A percentile compares a stretch with the other conserved stretches of the same genome.
These are phyloP conservation scores for Synaphobranchus kaupii DNA, from an alignment of 2,797 vertebrate genomes.

Conservation along the genomic window DNA sequence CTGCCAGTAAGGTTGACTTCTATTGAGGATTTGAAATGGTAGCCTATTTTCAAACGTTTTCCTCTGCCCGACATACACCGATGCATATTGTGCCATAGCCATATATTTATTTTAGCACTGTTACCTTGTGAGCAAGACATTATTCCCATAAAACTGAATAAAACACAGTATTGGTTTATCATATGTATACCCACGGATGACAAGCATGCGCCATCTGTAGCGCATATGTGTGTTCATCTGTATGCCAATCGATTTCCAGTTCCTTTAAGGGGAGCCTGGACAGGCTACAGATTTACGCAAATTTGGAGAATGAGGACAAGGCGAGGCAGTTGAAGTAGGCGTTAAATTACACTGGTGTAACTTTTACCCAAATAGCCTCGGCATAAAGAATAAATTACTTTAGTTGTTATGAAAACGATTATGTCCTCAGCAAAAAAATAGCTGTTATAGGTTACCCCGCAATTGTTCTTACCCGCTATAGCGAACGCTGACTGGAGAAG, in stretches of 20 bases:
- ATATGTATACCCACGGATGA: not conserved
- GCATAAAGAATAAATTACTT: not conserved
- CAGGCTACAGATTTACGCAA: not conserved
- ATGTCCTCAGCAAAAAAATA: not conserved
- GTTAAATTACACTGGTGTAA: not conserved
- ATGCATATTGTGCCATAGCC: not conserved
- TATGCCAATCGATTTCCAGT: not conserved
- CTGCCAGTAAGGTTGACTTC: not conserved
- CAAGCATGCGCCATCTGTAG: not conserved
- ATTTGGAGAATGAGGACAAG: not conserved
- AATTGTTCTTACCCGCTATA: constrained; percentile 65
- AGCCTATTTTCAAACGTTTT: not conserved
- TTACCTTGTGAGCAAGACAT: not conserved
- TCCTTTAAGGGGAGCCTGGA: constrained; percentile 10
- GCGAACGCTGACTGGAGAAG: constrained; percentile 66
- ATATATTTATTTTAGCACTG: not conserved
- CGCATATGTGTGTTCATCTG: not conserved
- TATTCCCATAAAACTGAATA: constrained; percentile 1
- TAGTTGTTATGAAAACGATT: not conserved
- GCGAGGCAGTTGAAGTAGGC: not conserved
- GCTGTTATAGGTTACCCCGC: not conserved
- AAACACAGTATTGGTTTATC: not conserved
- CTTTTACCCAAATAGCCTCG: not conserved
- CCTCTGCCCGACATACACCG: not conserved
- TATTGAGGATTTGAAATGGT: not conserved